Conservation (phyloP, 2,797 vertebrate species). For the Helarctos malayanus region DNA sequence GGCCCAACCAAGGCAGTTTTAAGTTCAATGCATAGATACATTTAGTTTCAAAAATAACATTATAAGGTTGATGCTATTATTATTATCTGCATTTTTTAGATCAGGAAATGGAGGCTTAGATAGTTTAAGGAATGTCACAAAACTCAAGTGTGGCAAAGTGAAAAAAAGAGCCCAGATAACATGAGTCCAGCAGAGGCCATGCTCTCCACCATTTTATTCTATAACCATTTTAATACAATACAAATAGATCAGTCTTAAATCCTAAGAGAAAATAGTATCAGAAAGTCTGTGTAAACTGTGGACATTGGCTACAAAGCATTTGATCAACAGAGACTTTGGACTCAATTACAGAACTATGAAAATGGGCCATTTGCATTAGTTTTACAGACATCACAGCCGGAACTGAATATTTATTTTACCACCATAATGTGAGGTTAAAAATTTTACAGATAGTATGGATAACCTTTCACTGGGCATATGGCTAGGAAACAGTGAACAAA, state of each 20-base stretch:
- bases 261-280: neutral
- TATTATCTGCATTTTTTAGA: neutral
- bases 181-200: neutral
- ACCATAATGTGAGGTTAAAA: neutral
- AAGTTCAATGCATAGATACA: neutral
- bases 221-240: neutral
- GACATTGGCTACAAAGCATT: neutral
- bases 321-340: neutral
- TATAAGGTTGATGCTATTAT: neutral
- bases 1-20: neutral
- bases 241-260: neutral
- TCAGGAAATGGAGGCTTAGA: neutral
- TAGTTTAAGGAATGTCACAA: neutral
- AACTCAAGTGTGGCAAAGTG: neutral
- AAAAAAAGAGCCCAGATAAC: neutral
- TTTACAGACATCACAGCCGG: neutral
- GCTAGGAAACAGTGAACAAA: neutral
- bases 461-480: neutral
- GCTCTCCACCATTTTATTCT: neutral
- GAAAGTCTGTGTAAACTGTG: neutral
- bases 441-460: neutral
- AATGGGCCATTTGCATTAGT: neutral
- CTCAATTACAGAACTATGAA: neutral
- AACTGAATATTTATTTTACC: conserved; percentile 13
- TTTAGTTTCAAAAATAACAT: neutral